Conservation (phyloP, 2,888 invertebrate species). For the Leuctra nigra region DNA sequence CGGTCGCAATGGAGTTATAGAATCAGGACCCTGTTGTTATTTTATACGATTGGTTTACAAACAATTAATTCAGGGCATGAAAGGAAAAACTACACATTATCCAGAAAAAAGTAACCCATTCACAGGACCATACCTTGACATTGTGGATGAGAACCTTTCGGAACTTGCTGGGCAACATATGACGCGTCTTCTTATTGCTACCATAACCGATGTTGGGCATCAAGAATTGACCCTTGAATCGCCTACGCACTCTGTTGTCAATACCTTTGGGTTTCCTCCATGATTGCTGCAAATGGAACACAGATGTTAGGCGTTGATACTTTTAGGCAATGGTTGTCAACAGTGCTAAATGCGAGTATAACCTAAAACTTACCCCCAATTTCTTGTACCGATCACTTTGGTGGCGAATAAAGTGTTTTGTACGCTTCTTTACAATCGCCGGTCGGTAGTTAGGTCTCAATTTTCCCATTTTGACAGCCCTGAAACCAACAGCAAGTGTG, state of each 20-base stretch:
- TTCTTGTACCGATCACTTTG: conserved; percentile 98
- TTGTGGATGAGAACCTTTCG: conserved; percentile 91
- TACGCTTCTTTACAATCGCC: conserved; percentile 92
- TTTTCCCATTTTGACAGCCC: conserved; percentile 2
- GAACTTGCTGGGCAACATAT: conserved; percentile 97
- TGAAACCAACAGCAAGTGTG: too few species aligned
- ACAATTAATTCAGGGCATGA: too few species aligned
- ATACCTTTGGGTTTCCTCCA: conserved; percentile 99
- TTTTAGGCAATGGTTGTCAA: neutral
- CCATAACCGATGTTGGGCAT: conserved; percentile 99
- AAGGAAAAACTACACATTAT: too few species aligned
- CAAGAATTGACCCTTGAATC: conserved; percentile 97
- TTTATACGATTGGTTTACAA: too few species aligned
- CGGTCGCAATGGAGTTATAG: too few species aligned
- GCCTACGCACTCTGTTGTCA: conserved; percentile 97
- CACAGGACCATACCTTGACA: conserved; percentile 54
- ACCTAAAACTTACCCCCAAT: conserved; percentile 61
- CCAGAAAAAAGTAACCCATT: too few species aligned
- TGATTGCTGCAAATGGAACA: conserved; percentile 59
- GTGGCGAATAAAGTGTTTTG: conserved; percentile 97
- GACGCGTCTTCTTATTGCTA: conserved; percentile 87
- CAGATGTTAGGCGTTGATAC: neutral
- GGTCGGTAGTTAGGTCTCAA: conserved; percentile 76
- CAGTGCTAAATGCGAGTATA: too few species aligned
- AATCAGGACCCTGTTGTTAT: too few species aligned